phyloP scores from a whole-genome alignment of 2,113 vertebrate species.

The Verasper variegatus region DNA sequence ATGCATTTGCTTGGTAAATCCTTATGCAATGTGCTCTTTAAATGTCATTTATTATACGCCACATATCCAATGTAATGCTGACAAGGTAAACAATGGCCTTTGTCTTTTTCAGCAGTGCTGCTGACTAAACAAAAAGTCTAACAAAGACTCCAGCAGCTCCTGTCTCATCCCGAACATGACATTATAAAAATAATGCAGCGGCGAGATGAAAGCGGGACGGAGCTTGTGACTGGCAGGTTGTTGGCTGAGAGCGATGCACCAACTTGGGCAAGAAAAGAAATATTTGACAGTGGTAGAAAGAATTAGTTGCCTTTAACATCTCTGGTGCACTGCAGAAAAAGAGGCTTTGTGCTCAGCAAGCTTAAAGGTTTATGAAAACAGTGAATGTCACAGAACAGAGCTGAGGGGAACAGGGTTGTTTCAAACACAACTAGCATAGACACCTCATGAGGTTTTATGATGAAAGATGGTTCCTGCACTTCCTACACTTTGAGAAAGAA shows the following conservation, averaged over 20 bases:
- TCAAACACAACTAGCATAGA: constrained; percentile 8
- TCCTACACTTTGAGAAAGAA: no score
- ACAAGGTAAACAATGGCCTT: constrained; percentile 42
- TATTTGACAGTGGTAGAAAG: neutral
- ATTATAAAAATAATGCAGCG: constrained; percentile 52
- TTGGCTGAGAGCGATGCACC: constrained; percentile 8
- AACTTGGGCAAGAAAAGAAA: neutral
- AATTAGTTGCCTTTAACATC: constrained; percentile 3
- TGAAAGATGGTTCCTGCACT: neutral
- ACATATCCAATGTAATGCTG: constrained; percentile 8
- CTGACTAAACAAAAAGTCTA: constrained; percentile 12
- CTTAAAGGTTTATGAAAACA: constrained; percentile 14
- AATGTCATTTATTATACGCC: constrained; percentile 28
- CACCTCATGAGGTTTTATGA: neutral
- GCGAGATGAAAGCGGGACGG: constrained; percentile 1
- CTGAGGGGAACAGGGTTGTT: neutral
- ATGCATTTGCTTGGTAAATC: neutral
- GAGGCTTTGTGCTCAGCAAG: constrained; percentile 25
- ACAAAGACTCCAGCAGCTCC: constrained; percentile 40
- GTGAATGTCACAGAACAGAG: neutral
- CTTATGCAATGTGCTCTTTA: constrained; percentile 2
- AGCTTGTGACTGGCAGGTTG: constrained; percentile 4
- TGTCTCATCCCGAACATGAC: constrained; percentile 42
- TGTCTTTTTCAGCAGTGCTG: constrained; percentile 30
- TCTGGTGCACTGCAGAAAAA: constrained; percentile 33